phyloP scores from a whole-genome alignment of 2,797 vertebrate species.

The Scarus forsteni region DNA sequence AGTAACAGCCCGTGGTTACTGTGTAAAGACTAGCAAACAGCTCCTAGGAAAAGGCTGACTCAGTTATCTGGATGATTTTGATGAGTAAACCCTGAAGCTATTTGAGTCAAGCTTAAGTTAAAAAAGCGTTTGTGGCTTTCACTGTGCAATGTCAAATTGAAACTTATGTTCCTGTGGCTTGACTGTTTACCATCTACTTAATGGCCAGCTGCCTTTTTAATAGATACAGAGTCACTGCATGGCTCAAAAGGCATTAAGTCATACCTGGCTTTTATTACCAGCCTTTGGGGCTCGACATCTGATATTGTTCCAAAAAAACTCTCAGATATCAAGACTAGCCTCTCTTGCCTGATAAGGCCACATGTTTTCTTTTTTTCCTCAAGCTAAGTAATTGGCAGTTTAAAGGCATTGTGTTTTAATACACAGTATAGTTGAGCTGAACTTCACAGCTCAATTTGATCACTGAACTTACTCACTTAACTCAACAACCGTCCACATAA shows the following conservation, averaged over 20 bases:
- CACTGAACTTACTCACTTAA: no score
- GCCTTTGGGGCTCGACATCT: background rate
- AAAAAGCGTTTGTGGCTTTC: conserved; percentile 12
- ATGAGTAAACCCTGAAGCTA: conserved; percentile 4
- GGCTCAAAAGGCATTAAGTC: background rate
- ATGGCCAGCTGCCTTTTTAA: background rate
- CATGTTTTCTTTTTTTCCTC: background rate
- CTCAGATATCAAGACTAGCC: background rate
- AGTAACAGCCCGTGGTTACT: background rate
- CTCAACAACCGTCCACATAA: no score
- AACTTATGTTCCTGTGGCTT: background rate
- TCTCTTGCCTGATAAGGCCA: background rate
- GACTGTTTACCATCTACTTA: background rate
- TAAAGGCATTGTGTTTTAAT: no score
- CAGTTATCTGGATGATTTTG: conserved; percentile 12
- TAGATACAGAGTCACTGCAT: no score
- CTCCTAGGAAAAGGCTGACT: conserved; percentile 7
- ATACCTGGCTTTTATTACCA: background rate
- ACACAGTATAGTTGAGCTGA: no score
- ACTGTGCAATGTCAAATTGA: background rate
- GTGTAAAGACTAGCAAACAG: background rate
- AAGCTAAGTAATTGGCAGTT: no score
- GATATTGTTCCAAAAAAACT: background rate
- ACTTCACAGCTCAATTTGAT: no score
- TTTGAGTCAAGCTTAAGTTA: background rate